Percentiles rank a stretch among this genome's conserved stretches.
Conservation (phyloP, 2,113 vertebrate genomes). For the Malurus melanocephalus region DNA sequence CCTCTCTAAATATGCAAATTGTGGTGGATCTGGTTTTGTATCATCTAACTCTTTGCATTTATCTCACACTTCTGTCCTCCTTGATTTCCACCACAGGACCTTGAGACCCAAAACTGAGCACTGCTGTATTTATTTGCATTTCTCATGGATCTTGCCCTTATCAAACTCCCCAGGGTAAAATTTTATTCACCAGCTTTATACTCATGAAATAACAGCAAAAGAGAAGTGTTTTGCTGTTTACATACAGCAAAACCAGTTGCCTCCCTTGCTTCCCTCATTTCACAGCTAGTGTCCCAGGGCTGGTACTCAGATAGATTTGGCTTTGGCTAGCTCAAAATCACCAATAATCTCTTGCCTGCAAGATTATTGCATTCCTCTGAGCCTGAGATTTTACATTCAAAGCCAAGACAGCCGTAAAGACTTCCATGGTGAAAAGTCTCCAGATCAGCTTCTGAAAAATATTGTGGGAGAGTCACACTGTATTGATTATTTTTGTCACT, state of each 20-base stretch:
- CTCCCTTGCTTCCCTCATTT: neutral
- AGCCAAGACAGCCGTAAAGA: neutral
- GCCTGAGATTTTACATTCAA: neutral
- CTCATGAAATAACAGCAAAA: neutral
- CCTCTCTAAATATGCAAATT: neutral
- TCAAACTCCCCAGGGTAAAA: neutral
- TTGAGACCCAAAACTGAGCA: neutral
- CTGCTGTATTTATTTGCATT: rapidly evolving
- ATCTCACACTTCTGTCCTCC: neutral
- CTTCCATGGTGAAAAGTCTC: neutral
- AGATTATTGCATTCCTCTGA: neutral
- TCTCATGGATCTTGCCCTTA: neutral
- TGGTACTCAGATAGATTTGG: neutral
- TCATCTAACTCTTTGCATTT: neutral
- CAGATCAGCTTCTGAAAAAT: neutral
- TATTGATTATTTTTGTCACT: neutral
- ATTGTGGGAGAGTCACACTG: neutral
- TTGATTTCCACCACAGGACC: neutral
- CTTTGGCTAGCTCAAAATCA: neutral
- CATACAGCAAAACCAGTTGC: neutral
- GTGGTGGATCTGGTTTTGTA: neutral
- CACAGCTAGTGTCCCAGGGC: neutral
- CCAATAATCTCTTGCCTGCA: rapidly evolving
- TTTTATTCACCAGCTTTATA: neutral
- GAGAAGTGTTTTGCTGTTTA: neutral